Conservation (phyloP, 2,113 vertebrate species). For the Mola mola region DNA sequence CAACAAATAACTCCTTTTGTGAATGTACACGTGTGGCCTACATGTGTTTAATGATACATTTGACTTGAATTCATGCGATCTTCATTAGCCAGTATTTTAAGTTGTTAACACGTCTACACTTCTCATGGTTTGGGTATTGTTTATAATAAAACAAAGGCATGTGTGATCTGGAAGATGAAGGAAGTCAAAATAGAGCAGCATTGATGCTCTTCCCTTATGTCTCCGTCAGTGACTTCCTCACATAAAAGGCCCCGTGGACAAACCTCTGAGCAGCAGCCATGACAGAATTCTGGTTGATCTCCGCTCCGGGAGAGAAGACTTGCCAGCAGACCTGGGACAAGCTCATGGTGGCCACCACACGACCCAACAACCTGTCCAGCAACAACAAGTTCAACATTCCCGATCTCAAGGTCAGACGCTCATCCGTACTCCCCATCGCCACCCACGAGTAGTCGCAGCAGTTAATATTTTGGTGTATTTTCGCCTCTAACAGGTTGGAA, state of each 20-base stretch:
- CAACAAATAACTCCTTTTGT: too few species aligned
- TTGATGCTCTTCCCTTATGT: neutral
- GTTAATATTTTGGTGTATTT: neutral
- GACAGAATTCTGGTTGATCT: constrained; percentile 99
- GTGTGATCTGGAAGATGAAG: neutral
- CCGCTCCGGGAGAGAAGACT: constrained; percentile 98
- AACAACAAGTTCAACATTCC: constrained; percentile 98
- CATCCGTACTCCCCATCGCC: neutral
- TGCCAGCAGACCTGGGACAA: constrained; percentile 99
- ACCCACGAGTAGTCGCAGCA: too few species aligned
- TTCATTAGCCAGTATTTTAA: too few species aligned
- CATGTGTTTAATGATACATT: too few species aligned
- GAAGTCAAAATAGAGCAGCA: neutral
- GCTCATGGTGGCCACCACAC: constrained; percentile 90
- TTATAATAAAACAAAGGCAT: too few species aligned
- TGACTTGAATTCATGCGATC: too few species aligned
- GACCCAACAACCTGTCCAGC: constrained; percentile 90
- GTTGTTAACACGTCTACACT: too few species aligned
- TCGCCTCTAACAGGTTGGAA: constrained; percentile 88
- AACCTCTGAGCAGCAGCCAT: constrained; percentile 79
- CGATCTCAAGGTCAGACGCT: constrained; percentile 88
- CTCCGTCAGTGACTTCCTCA: constrained; percentile 32
- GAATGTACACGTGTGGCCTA: too few species aligned
- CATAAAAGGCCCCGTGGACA: constrained; percentile 2
- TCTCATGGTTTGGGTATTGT: too few species aligned